Conservation (phyloP, 37 sponge, comb jelly and placozoan species). For the Dysidea cf. avara region DNA sequence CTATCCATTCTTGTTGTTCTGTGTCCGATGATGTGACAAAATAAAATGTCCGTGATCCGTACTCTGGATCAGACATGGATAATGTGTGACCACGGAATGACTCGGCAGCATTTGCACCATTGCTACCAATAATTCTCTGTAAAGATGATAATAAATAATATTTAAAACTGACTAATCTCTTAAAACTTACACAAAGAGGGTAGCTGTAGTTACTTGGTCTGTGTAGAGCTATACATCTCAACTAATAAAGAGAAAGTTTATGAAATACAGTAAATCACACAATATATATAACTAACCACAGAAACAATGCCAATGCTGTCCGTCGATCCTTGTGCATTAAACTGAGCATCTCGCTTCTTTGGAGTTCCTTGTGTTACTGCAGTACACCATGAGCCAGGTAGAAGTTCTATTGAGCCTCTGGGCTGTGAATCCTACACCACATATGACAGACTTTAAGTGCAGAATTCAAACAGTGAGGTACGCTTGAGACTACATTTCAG, state of each 20-base stretch:
- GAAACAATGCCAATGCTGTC: slow-evolving; percentile 27
- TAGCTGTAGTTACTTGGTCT: slow-evolving; percentile 59
- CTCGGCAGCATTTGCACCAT: slow-evolving; percentile 48
- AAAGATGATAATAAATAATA: neutral
- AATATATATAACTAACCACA: slow-evolving; percentile 39
- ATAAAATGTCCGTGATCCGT: slow-evolving; percentile 62
- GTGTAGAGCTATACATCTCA: slow-evolving; percentile 60
- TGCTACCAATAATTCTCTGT: slow-evolving; percentile 35
- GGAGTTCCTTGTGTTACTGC: slow-evolving; percentile 41
- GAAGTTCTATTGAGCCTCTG: slow-evolving; percentile 44
- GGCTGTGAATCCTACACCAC: slow-evolving; percentile 58
- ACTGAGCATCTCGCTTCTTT: slow-evolving; percentile 47
- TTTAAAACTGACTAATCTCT: neutral
- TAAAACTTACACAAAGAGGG: slow-evolving; percentile 56
- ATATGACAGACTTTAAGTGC: no score
- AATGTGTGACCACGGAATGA: slow-evolving; percentile 56
- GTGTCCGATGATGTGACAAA: slow-evolving; percentile 60
- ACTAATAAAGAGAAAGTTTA: slow-evolving; percentile 6
- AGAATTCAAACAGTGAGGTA: no score
- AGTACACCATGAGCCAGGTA: slow-evolving; percentile 45
- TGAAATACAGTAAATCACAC: neutral
- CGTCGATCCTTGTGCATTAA: neutral
- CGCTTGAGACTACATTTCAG: no score
- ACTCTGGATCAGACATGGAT: slow-evolving; percentile 41
- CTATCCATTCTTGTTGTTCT: slow-evolving; percentile 55